Base-by-base conservation (phyloP, 2,113 vertebrate genomes). In the Campylomormyrus tamandua region DNA sequence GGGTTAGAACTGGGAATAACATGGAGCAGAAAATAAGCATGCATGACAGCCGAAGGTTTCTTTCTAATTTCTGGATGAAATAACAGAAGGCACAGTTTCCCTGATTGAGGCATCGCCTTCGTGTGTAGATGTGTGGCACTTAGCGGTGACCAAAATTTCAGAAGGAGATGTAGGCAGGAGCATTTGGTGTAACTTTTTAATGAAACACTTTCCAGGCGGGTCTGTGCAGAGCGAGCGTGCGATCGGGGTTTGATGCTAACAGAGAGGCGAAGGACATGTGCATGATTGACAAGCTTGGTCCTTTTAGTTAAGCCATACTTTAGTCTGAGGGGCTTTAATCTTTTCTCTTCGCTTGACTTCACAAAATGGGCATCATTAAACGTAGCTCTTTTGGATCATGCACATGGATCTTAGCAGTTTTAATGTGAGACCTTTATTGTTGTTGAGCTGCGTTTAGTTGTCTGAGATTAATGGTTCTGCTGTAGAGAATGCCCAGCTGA, bases 261-360 rank as follows among this genome's bases (percentile, higher is more conserved):
- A 53, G 87, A 90, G 90, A 89, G 87, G 89, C 62, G 58, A 88
- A 88, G 66, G 88, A 89, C 89, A 87, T 66, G 87, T 35, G 27
- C 49, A 3, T 90, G 90, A 90, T 88, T 89, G 90, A 56, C 83
- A 74, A 77, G 49, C 15, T 46, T 46, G 46, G 48, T 85, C 86
- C 86, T 90, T 90, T 90, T 90, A 89, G 49, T 90, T 87, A 83
- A 90, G 85, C 88, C 74, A 74, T 31, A 90, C 91, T 91, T 93
- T 92, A 58, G 90, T 92, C 87, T 89, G 48, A 19, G 58, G 5
- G 84, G 89, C 91, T 92, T 92, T 91, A 90, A 93, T 91, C 90
- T 90, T 87, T 91, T 90, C 84, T 45, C 53, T 66, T 56, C 74
- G 49, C 89, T 88, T 90, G 89, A 91, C 90, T 91, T 90, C 87